phyloP scores from a whole-genome alignment of 2,888 invertebrate species.

The Pseudococcus viburni region DNA sequence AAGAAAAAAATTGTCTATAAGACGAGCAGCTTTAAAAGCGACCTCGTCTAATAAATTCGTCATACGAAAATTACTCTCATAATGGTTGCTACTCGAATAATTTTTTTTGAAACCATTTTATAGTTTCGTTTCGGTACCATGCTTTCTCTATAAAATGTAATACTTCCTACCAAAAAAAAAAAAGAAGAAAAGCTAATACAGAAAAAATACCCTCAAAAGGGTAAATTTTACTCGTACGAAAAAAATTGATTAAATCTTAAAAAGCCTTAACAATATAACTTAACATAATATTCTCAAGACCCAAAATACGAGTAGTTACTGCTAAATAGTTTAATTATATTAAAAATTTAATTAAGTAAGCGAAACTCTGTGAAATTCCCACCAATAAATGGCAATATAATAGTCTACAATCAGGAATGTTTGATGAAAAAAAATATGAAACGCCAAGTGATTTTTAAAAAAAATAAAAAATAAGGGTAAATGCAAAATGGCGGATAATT shows the following conservation, averaged over 20 bases:
- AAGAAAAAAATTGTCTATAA: constrained; percentile 35
- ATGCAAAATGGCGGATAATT: constrained; percentile 6
- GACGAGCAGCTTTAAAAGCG: constrained; percentile 35
- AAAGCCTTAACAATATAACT: constrained; percentile 1
- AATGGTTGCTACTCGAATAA: constrained; percentile 29
- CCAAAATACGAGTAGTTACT: neutral
- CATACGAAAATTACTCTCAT: constrained; percentile 42
- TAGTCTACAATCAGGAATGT: neutral
- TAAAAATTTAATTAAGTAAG: constrained; percentile 20
- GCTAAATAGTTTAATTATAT: constrained; percentile 1
- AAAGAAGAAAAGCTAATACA: too few species aligned
- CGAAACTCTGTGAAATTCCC: neutral
- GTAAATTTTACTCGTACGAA: neutral
- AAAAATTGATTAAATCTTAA: neutral
- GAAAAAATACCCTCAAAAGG: neutral
- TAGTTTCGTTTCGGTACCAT: constrained; percentile 45
- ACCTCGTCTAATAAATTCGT: constrained; percentile 44
- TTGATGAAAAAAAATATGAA: neutral
- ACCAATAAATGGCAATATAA: too few species aligned
- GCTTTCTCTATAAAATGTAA: constrained; percentile 10
- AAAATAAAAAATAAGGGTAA: neutral
- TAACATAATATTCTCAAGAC: constrained; percentile 20
- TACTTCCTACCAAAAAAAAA: neutral
- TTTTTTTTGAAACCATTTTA: constrained; percentile 38
- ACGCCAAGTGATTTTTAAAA: neutral